Evolutionary conservation across 1,140 invertebrate genomes (phyloP).

Genomic region (Zaprionus taronus): DNA sequence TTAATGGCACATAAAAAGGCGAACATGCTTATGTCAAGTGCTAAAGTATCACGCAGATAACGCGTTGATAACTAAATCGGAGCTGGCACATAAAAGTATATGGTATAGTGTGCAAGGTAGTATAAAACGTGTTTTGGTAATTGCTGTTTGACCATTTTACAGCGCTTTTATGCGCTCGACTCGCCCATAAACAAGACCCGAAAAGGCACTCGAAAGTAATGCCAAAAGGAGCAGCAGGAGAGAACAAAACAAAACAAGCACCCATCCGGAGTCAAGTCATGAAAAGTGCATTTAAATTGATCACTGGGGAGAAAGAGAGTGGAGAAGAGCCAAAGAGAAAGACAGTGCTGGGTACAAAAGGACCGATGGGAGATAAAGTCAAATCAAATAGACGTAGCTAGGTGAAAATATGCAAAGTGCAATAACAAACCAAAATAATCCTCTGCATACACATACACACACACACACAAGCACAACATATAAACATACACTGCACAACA

Average conservation of each 20-base stretch:
- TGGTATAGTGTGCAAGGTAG: slow-evolving; percentile 16
- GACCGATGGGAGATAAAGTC: slow-evolving; percentile 47
- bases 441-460: slow-evolving; percentile 14
- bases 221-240: slow-evolving; percentile 5
- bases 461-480: slow-evolving; percentile 22
- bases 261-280: slow-evolving; percentile 25
- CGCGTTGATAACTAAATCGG: slow-evolving; percentile 3
- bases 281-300: slow-evolving; percentile 63
- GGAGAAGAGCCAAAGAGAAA: neutral
- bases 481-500: slow-evolving; percentile 55
- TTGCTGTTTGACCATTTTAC: slow-evolving; percentile 35
- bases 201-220: slow-evolving; percentile 46
- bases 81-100: neutral
- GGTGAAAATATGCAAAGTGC: slow-evolving; percentile 55
- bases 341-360: slow-evolving; percentile 26
- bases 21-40: neutral
- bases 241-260: slow-evolving; percentile 5
- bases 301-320: neutral
- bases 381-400: slow-evolving; percentile 57
- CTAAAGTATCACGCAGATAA: neutral
- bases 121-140: slow-evolving; percentile 40
- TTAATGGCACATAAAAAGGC: neutral
- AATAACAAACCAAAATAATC: slow-evolving; percentile 47
- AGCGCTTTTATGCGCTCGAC: slow-evolving; percentile 54
- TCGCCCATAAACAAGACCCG: slow-evolving; percentile 56